Evolutionary conservation across 1,140 invertebrate genomes (phyloP), one percentile per base, ranked within the genome.

Genomic region (Idris sp.): DNA sequence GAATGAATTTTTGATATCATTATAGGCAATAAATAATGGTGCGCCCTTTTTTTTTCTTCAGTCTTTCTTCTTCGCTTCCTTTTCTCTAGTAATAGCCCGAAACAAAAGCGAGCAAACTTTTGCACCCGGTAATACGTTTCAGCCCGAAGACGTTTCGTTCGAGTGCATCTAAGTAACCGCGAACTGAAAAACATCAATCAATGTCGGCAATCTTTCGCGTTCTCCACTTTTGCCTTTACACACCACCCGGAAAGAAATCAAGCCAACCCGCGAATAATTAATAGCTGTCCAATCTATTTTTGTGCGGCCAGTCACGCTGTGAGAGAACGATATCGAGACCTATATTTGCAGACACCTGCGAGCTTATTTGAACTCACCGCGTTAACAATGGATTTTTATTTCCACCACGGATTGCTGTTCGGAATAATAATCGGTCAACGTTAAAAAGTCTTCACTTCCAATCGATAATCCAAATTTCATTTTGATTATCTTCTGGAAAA

Each of bases 211-310:
- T 15, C 9, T 68, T 58, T 58, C 59, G 15, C 46, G 30, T 33
- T 33, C 38, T 16, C 35, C 61, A 54, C 46, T 74, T 74, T 65
- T 46, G 25, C 43, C 28, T 41, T 44, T 46, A 22, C 59, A 25
- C 48, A 15, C n/a, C n/a, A n/a, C 48, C 44, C 51, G 53, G 33
- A 44, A 76, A 76, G 51, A 71, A 76, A 76, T 75, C 72, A 75
- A 41, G 64, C 31, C n/a, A 43, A 36, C 28, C 56, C 59, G 53
- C 65, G 59, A 76, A 76, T 76, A 76, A 76, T 76, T 76, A 76
- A 76, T 71, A 69, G 53, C 65, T 41, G 64, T 76, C 73, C 59
- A 71, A 71, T 65, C 58, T 65, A 76, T 76, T 76, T 76, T 61
- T 14, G 64, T 61, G 26, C 13, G 18, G 49, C 43, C 18, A 69